Evolutionary conservation across 1,140 invertebrate genomes (phyloP).

Genomic region (Drosophila nigrodunni): DNA sequence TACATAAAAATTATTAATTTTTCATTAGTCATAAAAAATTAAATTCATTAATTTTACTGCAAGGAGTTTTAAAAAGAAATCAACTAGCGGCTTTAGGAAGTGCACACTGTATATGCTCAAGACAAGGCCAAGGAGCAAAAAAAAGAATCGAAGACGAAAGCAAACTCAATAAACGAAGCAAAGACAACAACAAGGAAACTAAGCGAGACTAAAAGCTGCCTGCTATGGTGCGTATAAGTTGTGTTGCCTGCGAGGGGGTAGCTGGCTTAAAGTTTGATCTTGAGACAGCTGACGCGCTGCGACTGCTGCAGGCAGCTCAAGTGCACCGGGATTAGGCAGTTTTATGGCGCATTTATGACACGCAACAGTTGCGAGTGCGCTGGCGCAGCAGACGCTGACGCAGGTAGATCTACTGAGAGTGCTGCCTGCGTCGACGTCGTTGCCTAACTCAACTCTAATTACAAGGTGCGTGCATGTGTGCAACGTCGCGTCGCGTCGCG

Average conservation of each 20-base stretch:
- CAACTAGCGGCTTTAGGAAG: not conserved
- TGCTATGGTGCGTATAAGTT: not conserved
- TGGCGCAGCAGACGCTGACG: conserved; percentile 8
- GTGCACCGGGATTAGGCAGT: conserved; percentile 56
- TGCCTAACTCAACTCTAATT: conserved; percentile 57
- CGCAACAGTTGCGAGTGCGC: conserved; percentile 54
- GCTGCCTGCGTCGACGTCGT: conserved; percentile 20
- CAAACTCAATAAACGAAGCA: conserved; percentile 6
- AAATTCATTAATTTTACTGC: not conserved
- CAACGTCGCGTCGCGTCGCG: conserved; percentile 4
- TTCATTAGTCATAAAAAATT: no score
- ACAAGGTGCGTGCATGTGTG: conserved; percentile 40
- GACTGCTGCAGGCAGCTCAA: conserved; percentile 43
- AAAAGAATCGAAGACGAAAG: not conserved
- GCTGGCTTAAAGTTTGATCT: conserved; percentile 28
- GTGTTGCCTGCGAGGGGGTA: not conserved
- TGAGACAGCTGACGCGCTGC: conserved; percentile 61
- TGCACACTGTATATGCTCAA: conserved; percentile 17
- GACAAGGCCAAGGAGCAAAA: conserved; percentile 34
- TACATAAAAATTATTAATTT: no score
- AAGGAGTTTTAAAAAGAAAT: not conserved
- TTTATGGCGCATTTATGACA: conserved; percentile 74
- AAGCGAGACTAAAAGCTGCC: conserved; percentile 30
- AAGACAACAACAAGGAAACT: conserved; percentile 1
- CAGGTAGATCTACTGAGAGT: conserved; percentile 43